Evolutionary conservation across 2,113 vertebrate species (phyloP), one percentile per base, ranked within the genome.

Genomic region (Ibidorhyncha struthersii): DNA sequence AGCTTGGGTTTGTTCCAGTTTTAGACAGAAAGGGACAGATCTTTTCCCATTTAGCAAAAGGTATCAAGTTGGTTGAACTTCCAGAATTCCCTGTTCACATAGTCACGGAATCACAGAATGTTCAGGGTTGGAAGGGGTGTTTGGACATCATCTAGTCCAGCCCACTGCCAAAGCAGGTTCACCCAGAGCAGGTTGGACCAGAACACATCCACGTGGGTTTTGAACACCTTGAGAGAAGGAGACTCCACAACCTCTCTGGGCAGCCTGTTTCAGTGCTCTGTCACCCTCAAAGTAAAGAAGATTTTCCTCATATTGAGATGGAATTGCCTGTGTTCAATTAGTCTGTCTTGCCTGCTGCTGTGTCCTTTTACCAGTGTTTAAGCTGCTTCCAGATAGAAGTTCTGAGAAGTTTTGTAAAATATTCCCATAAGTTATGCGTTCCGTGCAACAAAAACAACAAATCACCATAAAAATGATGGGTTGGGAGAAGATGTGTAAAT

Each of bases 291-390:
- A 19, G 18, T 19, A 45, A 45, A 45, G 8, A 45, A 45, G 17
- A 19, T 45, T 45, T 45, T 45, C 45, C 45, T 45, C 18, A 45
- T 45, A 18, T 45, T 45, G 18, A 45, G 45, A 45, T 18, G 17
- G 45, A 45, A 45, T 45, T 45, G 45, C 18, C 45, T 19, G 18
- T 45, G 4, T 19, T 45, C 40, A 14, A 5, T 8, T 47, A 19
- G 19, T 63, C 16, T 30, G 0, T 7, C 36, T 32, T 62, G 4
- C 19, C 26, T 62, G 9, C 12, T 38, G 10, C 17, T 50, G 2
- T 34, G 26, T 38, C 26, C 8, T 38, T 82, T 78, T 49, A 27
- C 41, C 21, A 20, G 14, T 27, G 43, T 43, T 38, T 62, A 43
- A 34, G 12, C 6, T 89, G 17, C 9, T 36, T 56, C 55, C 23